Base-by-base conservation (phyloP, 2,113 vertebrate genomes). In the Prunella himalayana region DNA sequence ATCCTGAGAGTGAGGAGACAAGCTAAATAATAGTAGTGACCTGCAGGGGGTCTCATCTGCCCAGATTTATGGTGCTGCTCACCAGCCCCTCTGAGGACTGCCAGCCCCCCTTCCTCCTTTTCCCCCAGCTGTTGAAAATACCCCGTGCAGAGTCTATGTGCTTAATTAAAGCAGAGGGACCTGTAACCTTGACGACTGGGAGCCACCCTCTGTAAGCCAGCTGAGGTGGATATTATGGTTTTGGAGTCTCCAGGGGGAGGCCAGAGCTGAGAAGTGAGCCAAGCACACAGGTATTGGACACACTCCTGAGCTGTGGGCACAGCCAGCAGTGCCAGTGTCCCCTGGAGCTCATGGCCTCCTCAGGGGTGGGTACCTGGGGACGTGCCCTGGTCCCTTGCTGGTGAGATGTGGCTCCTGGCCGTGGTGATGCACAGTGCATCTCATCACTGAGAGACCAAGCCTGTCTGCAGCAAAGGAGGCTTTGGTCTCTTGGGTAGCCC, bases 151-250 rank as follows among this genome's bases (percentile, higher is more conserved):
- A 6, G 42, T 45, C 39, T 65, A 3, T 31, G 35, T 0, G 16
- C 72, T 94, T 96, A 97, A 97, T 95, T 94, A 96, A 95, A 79
- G 84, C 90, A 63, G 75, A 82, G 66, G 77, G 66, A 94, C 50
- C 1, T 7, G 93, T 94, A 94, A 88, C 95, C 95, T 64, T 95
- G 94, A 75, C 94, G 35, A 97, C 90, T 25, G 69, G 23, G 44
- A 93, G 82, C 65, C 35, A 2, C 71, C 78, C 4, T 86, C 64
- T 59, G 13, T 28, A 57, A 70, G 33, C 35, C 89, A 77, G 86
- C 77, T 76, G 87, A 84, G 93, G 31, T 54, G 45, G 41, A 69
- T 78, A n/a, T 44, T 75, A 31, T 27, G 3, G 2, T 44, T 73
- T 73, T 10, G 2, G 37, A 0, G 0, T 73, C 89, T 83, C 84